Evolutionary conservation across 2,113 vertebrate genomes (phyloP), one percentile per base, ranked within the genome.

Genomic region (Apistogramma diplotaenia): DNA sequence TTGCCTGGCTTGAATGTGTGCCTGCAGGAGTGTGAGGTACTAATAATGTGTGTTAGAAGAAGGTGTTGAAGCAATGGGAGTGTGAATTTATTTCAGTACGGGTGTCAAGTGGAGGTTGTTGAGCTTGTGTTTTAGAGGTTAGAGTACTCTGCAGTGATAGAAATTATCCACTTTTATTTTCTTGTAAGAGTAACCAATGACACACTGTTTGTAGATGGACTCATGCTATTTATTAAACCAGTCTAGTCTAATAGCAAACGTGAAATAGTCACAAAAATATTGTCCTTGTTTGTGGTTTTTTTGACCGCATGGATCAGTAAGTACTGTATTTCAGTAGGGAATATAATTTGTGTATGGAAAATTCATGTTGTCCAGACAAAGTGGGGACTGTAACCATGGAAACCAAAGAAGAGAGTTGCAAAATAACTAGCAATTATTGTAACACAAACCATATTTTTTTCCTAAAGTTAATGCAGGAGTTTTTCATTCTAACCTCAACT

Each of bases 11-110:
- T 25, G 9, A 72, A 23, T 13, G 81, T 56, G 37, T 74, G 51
- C 35, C 85, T 8, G 6, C 35, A 43, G 78, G 78, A 75, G 83
- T 56, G 84, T 76, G 74, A 84, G 61, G 74, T 82, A 84, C 89
- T 88, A 88, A 88, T 89, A 88, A 84, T 90, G 58, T 79, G 76
- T 80, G 75, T 81, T 65, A 78, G 84, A 57, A 76, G 85, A 78
- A 83, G 51, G 87, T 86, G 88, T 82, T 81, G 55, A 88, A 85
- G 81, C 76, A 83, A 82, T 54, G 15, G 25, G 57, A 78, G 74
- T 81, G 89, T 85, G 81, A 85, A 75, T 86, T 74, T 65, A 60
- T 89, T 61, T 13, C 37, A 31, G 78, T 81, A 84, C 27, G 57
- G 74, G 75, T 51, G 60, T 70, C 59, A 82, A 37, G 78, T 62